Conservation (phyloP, 2,113 vertebrate species). For the Rhynchomys soricoides region DNA sequence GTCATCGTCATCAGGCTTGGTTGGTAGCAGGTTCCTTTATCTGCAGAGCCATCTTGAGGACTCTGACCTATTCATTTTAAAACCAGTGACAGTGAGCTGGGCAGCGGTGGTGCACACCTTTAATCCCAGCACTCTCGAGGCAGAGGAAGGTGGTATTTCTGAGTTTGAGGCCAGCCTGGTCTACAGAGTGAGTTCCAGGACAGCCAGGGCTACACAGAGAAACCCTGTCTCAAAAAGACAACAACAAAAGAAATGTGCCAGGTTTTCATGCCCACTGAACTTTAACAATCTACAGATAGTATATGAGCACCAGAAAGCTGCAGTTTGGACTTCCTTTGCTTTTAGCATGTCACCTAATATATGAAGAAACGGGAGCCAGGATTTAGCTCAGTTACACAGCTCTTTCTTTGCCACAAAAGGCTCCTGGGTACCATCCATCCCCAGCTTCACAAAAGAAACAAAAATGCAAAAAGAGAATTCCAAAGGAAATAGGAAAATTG, state of each 20-base stretch:
- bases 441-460: neutral
- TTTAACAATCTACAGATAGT: neutral
- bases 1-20: neutral
- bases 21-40: neutral
- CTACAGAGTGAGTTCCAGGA: too few species aligned
- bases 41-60: neutral
- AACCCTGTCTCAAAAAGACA: too few species aligned
- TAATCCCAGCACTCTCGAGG: too few species aligned
- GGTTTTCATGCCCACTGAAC: neutral
- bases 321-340: slow-evolving; percentile 30
- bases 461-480: too few species aligned
- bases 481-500: slow-evolving; percentile 9
- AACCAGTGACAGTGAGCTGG: neutral
- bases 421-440: neutral
- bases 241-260: too few species aligned
- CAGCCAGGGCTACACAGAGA: too few species aligned
- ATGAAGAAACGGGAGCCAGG: neutral
- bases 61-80: neutral
- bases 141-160: too few species aligned
- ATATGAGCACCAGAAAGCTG: neutral
- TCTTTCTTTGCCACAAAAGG: too few species aligned
- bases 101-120: too few species aligned
- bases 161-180: too few species aligned
- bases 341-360: slow-evolving; percentile 46
- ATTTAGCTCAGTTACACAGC: neutral